phyloP scores from a whole-genome alignment of 2,113 vertebrate species.

The Scomber scombrus region DNA sequence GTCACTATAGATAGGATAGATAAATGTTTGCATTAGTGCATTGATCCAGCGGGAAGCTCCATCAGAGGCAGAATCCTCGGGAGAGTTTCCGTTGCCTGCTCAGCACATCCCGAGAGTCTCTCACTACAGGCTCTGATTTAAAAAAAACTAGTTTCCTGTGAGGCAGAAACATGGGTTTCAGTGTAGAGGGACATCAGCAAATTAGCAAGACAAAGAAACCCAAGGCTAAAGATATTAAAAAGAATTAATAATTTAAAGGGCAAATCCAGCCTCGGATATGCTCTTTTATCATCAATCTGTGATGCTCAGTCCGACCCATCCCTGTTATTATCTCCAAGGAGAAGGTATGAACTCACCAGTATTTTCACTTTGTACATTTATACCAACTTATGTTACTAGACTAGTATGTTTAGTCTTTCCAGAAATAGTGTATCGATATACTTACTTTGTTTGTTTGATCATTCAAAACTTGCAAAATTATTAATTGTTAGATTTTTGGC shows the following conservation, averaged over 20 bases:
- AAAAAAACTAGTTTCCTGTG: constrained; percentile 52
- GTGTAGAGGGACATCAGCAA: constrained; percentile 51
- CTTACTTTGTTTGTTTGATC: neutral
- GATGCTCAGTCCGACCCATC: neutral
- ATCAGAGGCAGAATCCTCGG: constrained; percentile 38
- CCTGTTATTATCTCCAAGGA: neutral
- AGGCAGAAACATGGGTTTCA: constrained; percentile 51
- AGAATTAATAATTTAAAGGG: constrained; percentile 67
- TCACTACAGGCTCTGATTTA: constrained; percentile 43
- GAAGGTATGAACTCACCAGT: no score
- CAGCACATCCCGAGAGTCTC: constrained; percentile 52
- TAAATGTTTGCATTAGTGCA: constrained; percentile 18
- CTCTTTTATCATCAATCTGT: constrained; percentile 34
- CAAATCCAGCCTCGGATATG: constrained; percentile 1
- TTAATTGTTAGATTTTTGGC: no score
- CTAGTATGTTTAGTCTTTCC: neutral
- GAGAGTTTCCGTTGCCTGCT: constrained; percentile 41
- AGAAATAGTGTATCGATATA: neutral
- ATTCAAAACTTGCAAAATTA: no score
- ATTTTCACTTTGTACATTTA: neutral
- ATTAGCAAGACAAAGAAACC: constrained; percentile 78
- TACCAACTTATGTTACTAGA: neutral
- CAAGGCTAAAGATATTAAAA: constrained; percentile 58
- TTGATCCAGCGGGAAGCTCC: constrained; percentile 45
- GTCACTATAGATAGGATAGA: constrained; percentile 8